These are phyloP conservation scores for Catagonus wagneri DNA, from an alignment of 2,113 vertebrate species.

Conservation along the genomic window DNA sequence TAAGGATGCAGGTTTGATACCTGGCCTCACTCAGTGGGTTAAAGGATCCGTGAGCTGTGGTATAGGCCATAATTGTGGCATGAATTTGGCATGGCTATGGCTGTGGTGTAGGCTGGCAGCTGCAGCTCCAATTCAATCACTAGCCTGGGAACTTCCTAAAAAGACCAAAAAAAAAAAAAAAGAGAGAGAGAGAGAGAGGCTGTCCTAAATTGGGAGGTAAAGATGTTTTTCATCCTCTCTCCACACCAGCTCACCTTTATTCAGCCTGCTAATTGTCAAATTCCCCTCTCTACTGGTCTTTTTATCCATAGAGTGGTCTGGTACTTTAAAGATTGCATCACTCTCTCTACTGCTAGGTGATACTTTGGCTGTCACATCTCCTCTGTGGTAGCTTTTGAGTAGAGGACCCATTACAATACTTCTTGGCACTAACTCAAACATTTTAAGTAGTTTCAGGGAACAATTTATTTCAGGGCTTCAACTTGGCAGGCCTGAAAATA, in stretches of 20 bases:
- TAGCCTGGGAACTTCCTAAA: too few relatives aligned
- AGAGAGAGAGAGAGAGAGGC: not conserved
- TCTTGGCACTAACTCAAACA: not conserved
- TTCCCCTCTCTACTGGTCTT: not conserved
- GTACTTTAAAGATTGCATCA: not conserved
- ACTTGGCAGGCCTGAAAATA: conserved; percentile 19
- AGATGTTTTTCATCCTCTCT: not conserved
- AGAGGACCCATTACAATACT: not conserved
- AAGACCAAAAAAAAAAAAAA: too few relatives aligned
- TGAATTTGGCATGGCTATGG: too few relatives aligned
- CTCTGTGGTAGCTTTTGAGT: not conserved
- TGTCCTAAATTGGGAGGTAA: not conserved
- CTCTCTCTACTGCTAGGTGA: not conserved
- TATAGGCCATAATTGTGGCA: too few relatives aligned
- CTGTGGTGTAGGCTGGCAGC: too few relatives aligned
- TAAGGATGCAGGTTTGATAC: too few relatives aligned
- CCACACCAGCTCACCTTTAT: not conserved
- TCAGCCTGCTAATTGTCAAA: not conserved
- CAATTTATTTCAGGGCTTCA: conserved; percentile 26
- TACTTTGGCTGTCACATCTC: not conserved
- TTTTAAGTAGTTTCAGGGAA: conserved; percentile 26
- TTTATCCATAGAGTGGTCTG: not conserved
- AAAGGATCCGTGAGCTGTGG: too few relatives aligned
- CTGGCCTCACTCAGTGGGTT: too few relatives aligned
- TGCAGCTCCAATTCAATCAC: too few relatives aligned